These are phyloP conservation scores for Heteromurus nitidus DNA, from an alignment of 2,888 invertebrate genomes.

Conservation along the genomic window DNA sequence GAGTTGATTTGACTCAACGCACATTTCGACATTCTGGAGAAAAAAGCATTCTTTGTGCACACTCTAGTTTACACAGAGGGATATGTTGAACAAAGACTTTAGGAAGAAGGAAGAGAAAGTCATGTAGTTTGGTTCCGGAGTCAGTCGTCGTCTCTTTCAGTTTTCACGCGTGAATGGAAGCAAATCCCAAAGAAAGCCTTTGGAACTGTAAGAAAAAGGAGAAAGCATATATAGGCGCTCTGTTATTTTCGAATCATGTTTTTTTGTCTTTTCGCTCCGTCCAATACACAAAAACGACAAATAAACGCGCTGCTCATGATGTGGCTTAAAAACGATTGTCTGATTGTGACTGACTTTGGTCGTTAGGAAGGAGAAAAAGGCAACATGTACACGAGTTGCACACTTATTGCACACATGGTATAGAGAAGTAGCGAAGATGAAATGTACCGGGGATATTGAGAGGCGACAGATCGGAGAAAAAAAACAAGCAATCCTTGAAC, in stretches of 20 bases:
- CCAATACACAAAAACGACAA: conserved; percentile 10
- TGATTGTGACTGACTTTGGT: conserved; percentile 15
- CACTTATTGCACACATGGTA: background rate
- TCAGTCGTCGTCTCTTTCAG: background rate
- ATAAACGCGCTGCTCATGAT: conserved; percentile 14
- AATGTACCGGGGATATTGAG: conserved; percentile 25
- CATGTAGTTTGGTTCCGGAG: background rate
- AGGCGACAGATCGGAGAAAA: conserved; percentile 31
- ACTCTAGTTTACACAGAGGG: too few relatives aligned
- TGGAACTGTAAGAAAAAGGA: background rate
- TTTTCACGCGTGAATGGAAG: conserved; percentile 17
- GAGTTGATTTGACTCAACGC: conserved; percentile 2
- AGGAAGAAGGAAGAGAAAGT: background rate
- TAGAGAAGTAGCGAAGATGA: background rate
- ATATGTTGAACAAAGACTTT: too few relatives aligned
- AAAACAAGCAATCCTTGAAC: conserved; percentile 16
- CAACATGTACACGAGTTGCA: too few relatives aligned
- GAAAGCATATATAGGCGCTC: background rate
- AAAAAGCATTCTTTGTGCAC: background rate
- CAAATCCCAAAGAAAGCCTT: background rate
- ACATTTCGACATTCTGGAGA: conserved; percentile 1
- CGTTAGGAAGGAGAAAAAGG: too few relatives aligned
- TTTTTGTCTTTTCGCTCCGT: conserved; percentile 1
- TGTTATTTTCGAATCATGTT: conserved; percentile 15
- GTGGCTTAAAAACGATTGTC: conserved; percentile 18